Evolutionary conservation across 1,140 invertebrate species (phyloP).

Genomic region (Pseudomyrmex gracilis): DNA sequence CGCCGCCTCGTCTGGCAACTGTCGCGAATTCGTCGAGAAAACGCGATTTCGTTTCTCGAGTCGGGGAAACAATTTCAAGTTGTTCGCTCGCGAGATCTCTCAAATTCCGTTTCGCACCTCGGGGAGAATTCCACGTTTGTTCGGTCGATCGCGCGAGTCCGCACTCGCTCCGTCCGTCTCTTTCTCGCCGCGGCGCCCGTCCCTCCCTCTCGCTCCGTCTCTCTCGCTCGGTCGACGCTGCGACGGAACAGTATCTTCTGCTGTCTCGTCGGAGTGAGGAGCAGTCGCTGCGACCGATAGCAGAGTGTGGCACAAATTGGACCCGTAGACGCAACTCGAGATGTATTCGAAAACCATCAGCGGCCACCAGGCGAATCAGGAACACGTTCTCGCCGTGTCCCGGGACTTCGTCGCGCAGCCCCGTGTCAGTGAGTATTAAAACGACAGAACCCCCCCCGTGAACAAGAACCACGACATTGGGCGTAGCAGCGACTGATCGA

Average conservation of each 20-base stretch:
- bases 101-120: too few species aligned
- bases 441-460: conserved; percentile 3
- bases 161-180: background rate
- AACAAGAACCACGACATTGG: conserved; percentile 63
- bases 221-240: conserved; percentile 80
- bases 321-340: conserved; percentile 74
- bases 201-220: conserved; percentile 38
- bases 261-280: conserved; percentile 83
- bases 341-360: conserved; percentile 83
- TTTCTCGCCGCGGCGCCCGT: background rate
- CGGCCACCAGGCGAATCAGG: conserved; percentile 87
- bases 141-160: background rate
- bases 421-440: conserved; percentile 95
- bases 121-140: too few species aligned
- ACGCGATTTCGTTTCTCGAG: background rate
- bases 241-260: conserved; percentile 84
- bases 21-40: background rate
- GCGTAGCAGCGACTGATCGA: conserved; percentile 81
- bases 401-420: conserved; percentile 99
- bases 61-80: background rate
- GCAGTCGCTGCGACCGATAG: conserved; percentile 68
- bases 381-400: conserved; percentile 96
- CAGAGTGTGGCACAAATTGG: conserved; percentile 76
- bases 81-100: too few species aligned
- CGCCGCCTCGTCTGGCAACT: too few species aligned